Evolutionary conservation across 1,140 invertebrate species (phyloP).

Genomic region (Delia radicum): DNA sequence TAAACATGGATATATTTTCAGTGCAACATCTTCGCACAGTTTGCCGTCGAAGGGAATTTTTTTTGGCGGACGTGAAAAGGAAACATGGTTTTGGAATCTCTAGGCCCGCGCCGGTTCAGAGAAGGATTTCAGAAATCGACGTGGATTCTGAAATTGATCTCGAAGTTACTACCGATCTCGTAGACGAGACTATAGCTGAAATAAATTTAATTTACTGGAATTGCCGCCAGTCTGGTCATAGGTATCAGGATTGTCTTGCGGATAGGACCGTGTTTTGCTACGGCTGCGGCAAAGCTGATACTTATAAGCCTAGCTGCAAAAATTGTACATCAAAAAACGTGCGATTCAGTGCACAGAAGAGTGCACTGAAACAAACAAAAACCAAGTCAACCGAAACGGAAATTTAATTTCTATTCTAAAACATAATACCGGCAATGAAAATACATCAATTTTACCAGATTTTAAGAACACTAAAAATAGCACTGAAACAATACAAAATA

Average conservation of each 20-base stretch:
- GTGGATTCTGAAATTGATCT: neutral
- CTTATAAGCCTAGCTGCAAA: too few relatives aligned
- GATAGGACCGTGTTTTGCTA: slow-evolving; percentile 11
- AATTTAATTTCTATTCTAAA: neutral
- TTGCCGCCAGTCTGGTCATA: slow-evolving; percentile 22
- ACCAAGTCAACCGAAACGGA: neutral
- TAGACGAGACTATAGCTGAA: neutral
- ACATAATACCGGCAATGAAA: neutral
- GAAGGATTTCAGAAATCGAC: neutral
- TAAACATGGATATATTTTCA: too few relatives aligned
- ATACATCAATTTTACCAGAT: neutral
- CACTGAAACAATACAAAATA: neutral
- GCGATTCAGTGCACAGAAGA: neutral
- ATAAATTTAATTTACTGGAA: slow-evolving; percentile 27
- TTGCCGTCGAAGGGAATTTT: neutral
- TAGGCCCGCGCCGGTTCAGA: neutral
- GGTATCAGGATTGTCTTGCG: slow-evolving; percentile 21
- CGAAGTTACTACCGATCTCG: neutral
- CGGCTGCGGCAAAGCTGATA: neutral
- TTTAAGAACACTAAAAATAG: neutral
- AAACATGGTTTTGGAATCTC: neutral
- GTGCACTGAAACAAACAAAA: too few relatives aligned
- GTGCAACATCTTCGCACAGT: too few relatives aligned
- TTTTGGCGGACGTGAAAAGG: neutral
- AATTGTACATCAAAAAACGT: neutral